Conservation (phyloP, 2,797 vertebrate species). For the Gadopsis bispinosus region DNA sequence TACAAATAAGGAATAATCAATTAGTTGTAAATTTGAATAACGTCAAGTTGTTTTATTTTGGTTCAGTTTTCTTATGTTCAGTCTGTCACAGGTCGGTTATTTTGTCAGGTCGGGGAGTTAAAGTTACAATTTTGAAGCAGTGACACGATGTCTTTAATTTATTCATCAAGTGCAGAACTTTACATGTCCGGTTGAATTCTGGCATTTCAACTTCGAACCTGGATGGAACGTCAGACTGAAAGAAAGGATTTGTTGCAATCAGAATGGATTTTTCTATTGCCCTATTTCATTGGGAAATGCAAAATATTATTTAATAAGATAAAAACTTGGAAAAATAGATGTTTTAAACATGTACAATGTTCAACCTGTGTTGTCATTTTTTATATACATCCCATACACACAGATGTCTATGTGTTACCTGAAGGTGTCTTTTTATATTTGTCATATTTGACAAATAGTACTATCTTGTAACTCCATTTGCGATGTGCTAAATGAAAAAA, state of each 20-base stretch:
- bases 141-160: background rate
- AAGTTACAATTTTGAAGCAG: background rate
- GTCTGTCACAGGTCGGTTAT: background rate
- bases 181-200: background rate
- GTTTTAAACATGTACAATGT: background rate
- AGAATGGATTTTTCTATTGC: background rate
- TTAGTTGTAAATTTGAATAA: background rate
- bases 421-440: background rate
- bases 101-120: background rate
- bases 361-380: background rate
- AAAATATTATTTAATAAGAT: background rate
- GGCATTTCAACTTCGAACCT: background rate
- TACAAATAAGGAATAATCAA: background rate
- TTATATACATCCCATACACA: too few species aligned
- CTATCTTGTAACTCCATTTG: background rate
- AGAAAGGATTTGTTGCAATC: background rate
- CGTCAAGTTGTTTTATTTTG: background rate
- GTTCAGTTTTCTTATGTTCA: background rate
- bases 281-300: background rate
- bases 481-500: background rate
- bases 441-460: background rate
- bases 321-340: background rate
- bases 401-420: background rate
- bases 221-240: background rate
- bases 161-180: background rate